Evolutionary conservation across 2,888 invertebrate genomes (phyloP), one percentile per base, ranked within the genome.

Genomic region (Lutraria lutraria): DNA sequence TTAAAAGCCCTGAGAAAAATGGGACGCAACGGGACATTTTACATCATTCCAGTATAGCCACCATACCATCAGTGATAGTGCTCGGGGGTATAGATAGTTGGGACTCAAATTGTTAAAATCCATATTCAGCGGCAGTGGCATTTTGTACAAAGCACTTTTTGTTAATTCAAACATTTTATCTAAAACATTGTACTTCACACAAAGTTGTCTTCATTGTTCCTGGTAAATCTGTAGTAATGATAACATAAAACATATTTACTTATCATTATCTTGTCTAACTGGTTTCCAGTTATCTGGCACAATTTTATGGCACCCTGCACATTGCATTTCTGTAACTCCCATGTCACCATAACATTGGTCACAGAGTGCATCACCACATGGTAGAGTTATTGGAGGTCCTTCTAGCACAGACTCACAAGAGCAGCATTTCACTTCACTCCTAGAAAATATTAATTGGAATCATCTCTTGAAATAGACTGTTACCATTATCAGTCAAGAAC

Each of bases 281-380:
- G 63, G 83, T 25, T 34, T n/a, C 83, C 83, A 68, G 83, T 83
- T 43, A 13, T 34, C 63, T 25, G 16, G 15, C 43, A 63, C 31
- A 25, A 3, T 10, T 19, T 31, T 53, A 21, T 76, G 84, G 85
- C 94, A 94, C 29, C 84, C 63, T 0, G 90, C 90, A 81, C 94
- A 94, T 21, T 43, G n/a, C 15, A 76, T 56, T 25, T 89, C 81
- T 0, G 83, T 85, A 21, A 83, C 87, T 31, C 53, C 52, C 43
- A 90, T 76, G 31, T 92, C 92, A 72, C 89, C 34, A 31, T 90
- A 88, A 87, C 95, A 95, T n/a, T 80, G 83, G 34, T 86, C 81
- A 88, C 95, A 95, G 56, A 95, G 79, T 15, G 87, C 60, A 89
- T 95, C 93, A 54, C 82, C 84, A 90, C 95, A 95, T 12, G 95